Evolutionary conservation across 1,140 invertebrate genomes (phyloP).

Genomic region (Bombus pyrosoma): DNA sequence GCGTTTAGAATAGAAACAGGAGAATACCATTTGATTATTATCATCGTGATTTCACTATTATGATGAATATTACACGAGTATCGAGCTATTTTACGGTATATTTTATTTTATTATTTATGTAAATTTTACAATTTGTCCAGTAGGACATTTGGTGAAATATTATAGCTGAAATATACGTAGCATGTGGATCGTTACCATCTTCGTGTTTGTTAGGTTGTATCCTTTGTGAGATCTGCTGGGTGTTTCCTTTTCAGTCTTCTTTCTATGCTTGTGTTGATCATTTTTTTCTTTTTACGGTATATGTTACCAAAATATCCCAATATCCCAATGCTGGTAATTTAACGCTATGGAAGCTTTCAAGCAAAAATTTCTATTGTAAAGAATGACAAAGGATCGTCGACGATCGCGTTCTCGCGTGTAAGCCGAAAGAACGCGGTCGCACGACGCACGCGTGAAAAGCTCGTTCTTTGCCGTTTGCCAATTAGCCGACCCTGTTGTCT

Average conservation of each 20-base stretch:
- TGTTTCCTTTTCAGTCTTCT: too few species aligned
- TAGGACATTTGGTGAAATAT: too few species aligned
- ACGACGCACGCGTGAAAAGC: conserved; percentile 1
- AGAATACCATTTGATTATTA: too few species aligned
- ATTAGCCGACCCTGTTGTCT: conserved; percentile 18
- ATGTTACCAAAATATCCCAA: not conserved
- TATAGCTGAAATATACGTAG: too few species aligned
- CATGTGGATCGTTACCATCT: too few species aligned
- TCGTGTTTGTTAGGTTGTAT: too few species aligned
- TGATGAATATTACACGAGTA: too few species aligned
- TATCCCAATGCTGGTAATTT: too few species aligned
- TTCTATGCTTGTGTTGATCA: too few species aligned
- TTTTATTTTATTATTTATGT: too few species aligned
- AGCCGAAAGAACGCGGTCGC: not conserved
- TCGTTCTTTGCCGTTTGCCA: not conserved
- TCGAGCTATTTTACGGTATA: not conserved
- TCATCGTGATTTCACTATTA: not conserved
- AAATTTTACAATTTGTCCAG: too few species aligned
- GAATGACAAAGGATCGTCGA: not conserved
- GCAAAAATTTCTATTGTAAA: not conserved
- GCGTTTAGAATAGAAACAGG: not conserved
- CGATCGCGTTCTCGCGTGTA: not conserved
- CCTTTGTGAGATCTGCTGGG: too few species aligned
- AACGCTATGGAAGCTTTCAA: not conserved
- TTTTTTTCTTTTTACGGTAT: not conserved